Conservation (phyloP, 2,113 vertebrate genomes). For the Dipodomys ordii region DNA sequence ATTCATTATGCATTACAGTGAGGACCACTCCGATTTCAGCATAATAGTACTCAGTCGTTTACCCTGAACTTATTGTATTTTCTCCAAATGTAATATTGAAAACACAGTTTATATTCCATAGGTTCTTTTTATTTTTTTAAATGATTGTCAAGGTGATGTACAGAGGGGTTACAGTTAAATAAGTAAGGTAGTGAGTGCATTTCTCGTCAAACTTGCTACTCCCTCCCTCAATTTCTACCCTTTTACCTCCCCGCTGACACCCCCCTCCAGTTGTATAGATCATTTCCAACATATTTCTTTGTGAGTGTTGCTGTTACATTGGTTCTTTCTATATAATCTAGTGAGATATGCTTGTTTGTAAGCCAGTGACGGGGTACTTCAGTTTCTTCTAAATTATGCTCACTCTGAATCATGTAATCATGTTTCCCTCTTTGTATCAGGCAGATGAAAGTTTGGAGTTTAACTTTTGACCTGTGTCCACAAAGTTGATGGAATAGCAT, state of each 20-base stretch:
- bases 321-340: background rate
- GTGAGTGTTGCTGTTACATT: background rate
- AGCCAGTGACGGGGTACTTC: background rate
- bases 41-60: background rate
- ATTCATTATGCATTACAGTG: background rate
- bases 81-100: background rate
- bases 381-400: background rate
- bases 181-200: too few relatives aligned
- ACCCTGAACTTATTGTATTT: background rate
- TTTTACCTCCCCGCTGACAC: too few relatives aligned
- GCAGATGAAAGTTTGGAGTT: background rate
- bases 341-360: background rate
- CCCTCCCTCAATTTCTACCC: too few relatives aligned
- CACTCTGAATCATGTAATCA: background rate
- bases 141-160: too few relatives aligned
- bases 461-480: conserved; percentile 4
- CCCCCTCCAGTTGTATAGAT: too few relatives aligned
- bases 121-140: background rate
- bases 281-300: too few relatives aligned
- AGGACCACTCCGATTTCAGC: background rate
- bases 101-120: background rate
- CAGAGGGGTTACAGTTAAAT: too few relatives aligned
- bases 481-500: background rate
- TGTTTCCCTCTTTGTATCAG: background rate
- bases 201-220: too few relatives aligned